phyloP scores from a whole-genome alignment of 2,797 vertebrate species.

The Darevskia mixta region DNA sequence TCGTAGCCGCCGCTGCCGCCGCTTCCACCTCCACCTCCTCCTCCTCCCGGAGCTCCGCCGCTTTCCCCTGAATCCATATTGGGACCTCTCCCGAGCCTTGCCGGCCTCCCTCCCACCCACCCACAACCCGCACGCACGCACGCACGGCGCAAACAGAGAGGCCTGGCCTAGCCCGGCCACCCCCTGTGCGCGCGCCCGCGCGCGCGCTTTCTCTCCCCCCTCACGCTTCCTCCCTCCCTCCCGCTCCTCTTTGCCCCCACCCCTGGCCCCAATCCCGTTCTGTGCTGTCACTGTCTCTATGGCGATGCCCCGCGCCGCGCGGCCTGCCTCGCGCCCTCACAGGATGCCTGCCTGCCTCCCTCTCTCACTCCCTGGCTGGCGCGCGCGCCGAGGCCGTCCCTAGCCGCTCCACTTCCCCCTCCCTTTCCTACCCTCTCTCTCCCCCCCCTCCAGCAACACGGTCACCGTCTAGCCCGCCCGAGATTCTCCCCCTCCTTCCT shows the following conservation, averaged over 20 bases:
- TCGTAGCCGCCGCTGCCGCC: neutral
- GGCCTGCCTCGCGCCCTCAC: constrained; percentile 30
- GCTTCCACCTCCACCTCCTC: neutral
- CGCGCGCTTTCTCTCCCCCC: neutral
- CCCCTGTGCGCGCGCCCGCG: neutral
- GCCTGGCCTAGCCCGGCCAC: constrained; percentile 26
- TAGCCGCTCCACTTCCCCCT: neutral
- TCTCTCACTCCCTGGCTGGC: neutral
- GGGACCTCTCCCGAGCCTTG: neutral
- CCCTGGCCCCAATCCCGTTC: neutral
- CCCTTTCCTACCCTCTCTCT: neutral
- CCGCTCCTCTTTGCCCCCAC: neutral
- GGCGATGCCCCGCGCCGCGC: constrained; percentile 25
- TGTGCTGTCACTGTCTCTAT: constrained; percentile 53
- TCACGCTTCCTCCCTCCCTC: constrained; percentile 7
- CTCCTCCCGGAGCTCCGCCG: neutral
- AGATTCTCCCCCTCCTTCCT: constrained; percentile 2
- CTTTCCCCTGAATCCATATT: constrained; percentile 63
- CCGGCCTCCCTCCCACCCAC: neutral
- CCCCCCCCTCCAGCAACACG: no score
- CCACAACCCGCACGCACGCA: neutral
- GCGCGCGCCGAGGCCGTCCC: neutral
- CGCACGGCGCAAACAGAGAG: constrained; percentile 16
- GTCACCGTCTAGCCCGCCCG: constrained; percentile 20
- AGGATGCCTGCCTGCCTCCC: neutral